phyloP scores from a whole-genome alignment of 2,113 vertebrate species.

The Pluvianellus socialis region DNA sequence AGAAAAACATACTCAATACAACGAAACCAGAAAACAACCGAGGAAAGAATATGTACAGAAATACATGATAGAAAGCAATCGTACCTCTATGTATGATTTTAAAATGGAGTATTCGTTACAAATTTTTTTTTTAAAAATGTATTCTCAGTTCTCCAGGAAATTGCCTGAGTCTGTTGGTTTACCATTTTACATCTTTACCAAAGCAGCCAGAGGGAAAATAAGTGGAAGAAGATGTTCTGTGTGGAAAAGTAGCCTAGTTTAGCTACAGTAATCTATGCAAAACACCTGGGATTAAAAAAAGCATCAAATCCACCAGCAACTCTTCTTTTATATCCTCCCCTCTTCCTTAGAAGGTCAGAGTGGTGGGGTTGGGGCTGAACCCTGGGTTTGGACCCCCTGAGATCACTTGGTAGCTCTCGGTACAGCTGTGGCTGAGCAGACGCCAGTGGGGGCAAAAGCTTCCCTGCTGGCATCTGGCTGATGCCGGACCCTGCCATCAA shows the following conservation, averaged over 20 bases:
- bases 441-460: accelerated
- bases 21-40: not conserved
- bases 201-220: not conserved
- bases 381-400: not conserved
- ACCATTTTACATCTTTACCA: not conserved
- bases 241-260: not conserved
- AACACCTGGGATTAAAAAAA: not conserved
- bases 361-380: not conserved
- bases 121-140: not conserved
- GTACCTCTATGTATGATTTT: not conserved
- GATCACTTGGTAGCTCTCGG: not conserved
- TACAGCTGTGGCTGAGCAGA: not conserved
- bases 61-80: not conserved
- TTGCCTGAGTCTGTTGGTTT: not conserved
- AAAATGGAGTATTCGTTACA: not conserved
- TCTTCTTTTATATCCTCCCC: not conserved
- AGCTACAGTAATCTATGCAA: not conserved
- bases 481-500: not conserved
- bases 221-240: not conserved
- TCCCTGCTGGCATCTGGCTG: not conserved
- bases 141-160: not conserved
- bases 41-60: not conserved
- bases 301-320: not conserved
- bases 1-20: not conserved
- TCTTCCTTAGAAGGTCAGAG: not conserved